These are phyloP conservation scores for Streptopelia turtur DNA, from an alignment of 2,797 vertebrate genomes.

Conservation along the genomic window DNA sequence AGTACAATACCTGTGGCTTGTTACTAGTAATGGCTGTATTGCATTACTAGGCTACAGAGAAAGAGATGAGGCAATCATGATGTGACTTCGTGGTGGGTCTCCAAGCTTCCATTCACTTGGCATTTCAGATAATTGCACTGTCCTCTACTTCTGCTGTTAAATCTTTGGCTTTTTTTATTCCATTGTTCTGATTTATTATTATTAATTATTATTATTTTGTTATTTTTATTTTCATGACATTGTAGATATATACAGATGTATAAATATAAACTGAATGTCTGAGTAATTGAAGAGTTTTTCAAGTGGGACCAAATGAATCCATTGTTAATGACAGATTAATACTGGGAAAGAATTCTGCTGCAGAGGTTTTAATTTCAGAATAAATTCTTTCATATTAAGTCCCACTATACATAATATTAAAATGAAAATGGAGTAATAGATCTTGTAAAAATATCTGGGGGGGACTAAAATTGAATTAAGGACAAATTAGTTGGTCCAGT, in stretches of 20 bases:
- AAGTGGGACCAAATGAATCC: background rate
- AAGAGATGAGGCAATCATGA: background rate
- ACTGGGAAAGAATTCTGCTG: background rate
- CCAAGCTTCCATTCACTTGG: background rate
- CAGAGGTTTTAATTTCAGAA: background rate
- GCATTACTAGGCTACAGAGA: background rate
- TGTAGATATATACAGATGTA: background rate
- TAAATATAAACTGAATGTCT: background rate
- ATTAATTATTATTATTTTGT: too few relatives aligned
- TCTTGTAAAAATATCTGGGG: background rate
- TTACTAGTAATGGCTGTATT: background rate
- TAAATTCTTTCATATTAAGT: background rate
- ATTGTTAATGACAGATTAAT: background rate
- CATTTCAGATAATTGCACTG: background rate
- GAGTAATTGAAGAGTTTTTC: background rate
- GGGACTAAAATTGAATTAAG: slow-evolving; percentile 6
- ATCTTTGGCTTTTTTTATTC: background rate
- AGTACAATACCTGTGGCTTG: background rate
- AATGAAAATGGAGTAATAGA: slow-evolving; percentile 2
- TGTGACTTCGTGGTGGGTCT: background rate
- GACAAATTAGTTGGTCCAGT: background rate
- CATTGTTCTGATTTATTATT: background rate
- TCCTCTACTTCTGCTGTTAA: background rate
- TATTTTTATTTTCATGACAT: background rate
- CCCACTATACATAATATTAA: background rate